Percentiles rank a stretch among this genome's conserved stretches.
Conservation (phyloP, 2,888 invertebrate species). For the Phyto melanocephala region DNA sequence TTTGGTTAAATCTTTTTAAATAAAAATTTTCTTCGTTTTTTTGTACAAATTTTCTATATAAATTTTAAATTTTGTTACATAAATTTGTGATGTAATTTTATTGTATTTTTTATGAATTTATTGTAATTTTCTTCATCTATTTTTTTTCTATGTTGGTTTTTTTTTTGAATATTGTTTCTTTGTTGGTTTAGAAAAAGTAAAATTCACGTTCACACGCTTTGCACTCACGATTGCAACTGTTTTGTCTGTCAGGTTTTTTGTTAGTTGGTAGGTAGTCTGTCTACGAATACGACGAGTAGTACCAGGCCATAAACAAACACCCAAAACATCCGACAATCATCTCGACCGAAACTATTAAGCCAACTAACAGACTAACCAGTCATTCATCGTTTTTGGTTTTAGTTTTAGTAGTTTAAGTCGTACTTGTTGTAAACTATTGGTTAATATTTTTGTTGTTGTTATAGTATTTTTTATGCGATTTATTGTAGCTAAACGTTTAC, state of each 20-base stretch:
- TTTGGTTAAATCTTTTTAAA: background rate
- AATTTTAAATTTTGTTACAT: background rate
- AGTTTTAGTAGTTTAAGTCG: constrained; percentile 12
- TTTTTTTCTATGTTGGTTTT: background rate
- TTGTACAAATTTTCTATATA: background rate
- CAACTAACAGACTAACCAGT: constrained; percentile 51
- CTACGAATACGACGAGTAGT: constrained; percentile 39
- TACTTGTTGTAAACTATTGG: constrained; percentile 28
- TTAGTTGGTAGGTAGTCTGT: constrained; percentile 58
- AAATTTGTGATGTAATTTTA: constrained; percentile 16
- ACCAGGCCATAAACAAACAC: constrained; percentile 61
- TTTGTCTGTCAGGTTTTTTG: constrained; percentile 65
- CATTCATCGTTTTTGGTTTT: constrained; percentile 57
- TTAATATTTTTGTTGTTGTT: background rate
- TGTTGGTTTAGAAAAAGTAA: constrained; percentile 54
- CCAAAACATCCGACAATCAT: constrained; percentile 58
- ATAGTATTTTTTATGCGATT: constrained; percentile 44
- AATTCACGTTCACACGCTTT: constrained; percentile 75
- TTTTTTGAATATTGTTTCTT: constrained; percentile 4
- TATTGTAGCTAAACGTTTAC: constrained; percentile 45
- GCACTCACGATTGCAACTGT: constrained; percentile 75
- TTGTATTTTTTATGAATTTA: constrained; percentile 4
- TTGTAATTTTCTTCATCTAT: constrained; percentile 12
- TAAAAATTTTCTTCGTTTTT: background rate
- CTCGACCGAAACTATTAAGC: constrained; percentile 58